Conservation (phyloP, 2,888 invertebrate species). For the Dione vanillae region DNA sequence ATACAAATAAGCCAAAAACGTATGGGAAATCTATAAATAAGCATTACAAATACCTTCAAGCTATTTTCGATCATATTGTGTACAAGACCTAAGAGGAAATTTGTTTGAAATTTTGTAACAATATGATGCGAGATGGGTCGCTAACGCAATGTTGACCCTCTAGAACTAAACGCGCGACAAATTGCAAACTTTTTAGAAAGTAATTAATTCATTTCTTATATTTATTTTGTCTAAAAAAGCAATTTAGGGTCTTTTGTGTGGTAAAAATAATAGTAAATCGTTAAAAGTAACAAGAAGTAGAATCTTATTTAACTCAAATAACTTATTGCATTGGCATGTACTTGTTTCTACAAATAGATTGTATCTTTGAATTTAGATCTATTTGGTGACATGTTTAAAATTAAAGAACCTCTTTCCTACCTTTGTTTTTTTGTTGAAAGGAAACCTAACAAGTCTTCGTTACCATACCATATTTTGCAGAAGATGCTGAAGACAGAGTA, state of each 20-base stretch:
- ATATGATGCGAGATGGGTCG: not conserved
- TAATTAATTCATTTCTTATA: slow-evolving; percentile 4
- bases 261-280: too few species aligned
- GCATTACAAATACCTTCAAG: not conserved
- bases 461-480: too few species aligned
- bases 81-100: not conserved
- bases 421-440: too few species aligned
- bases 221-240: not conserved
- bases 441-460: too few species aligned
- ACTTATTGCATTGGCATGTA: too few species aligned
- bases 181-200: slow-evolving; percentile 13
- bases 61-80: not conserved
- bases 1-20: not conserved
- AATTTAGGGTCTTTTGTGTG: not conserved
- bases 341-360: too few species aligned
- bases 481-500: too few species aligned
- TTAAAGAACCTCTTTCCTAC: too few species aligned
- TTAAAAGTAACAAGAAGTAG: too few species aligned
- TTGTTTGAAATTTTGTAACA: not conserved
- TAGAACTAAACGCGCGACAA: slow-evolving; percentile 19
- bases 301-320: too few species aligned
- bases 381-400: too few species aligned
- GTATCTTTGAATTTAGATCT: too few species aligned
- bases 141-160: slow-evolving; percentile 24
- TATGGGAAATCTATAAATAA: not conserved